Percentiles rank a stretch among this genome's conserved stretches.
These are phyloP conservation scores for Phoenoteleia sp. DNA, from an alignment of 2,888 invertebrate species.

Conservation along the genomic window DNA sequence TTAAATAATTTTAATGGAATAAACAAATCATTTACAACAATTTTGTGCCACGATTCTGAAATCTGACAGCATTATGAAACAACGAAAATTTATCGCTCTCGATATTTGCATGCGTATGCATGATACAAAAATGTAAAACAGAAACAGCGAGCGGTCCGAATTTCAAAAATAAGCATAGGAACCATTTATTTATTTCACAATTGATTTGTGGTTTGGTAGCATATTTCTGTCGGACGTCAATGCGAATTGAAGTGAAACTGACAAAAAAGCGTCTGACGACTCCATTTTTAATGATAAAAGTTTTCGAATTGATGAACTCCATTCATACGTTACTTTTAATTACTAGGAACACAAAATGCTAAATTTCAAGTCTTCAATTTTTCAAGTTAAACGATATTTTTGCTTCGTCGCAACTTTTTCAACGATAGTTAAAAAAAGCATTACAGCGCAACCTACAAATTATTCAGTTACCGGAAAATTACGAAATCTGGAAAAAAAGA, in stretches of 20 bases:
- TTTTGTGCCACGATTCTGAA: not conserved
- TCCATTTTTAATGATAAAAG: constrained; percentile 65
- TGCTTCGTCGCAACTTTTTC: constrained; percentile 16
- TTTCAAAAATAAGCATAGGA: constrained; percentile 65
- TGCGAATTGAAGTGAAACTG: constrained; percentile 56
- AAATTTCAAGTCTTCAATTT: constrained; percentile 31
- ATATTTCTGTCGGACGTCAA: constrained; percentile 58
- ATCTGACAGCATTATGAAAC: constrained; percentile 40
- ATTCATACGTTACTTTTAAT: constrained; percentile 58
- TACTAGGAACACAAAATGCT: constrained; percentile 31
- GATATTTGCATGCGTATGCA: constrained; percentile 32
- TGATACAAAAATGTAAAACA: constrained; percentile 30
- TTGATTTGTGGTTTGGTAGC: constrained; percentile 61
- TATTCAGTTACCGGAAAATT: constrained; percentile 52
- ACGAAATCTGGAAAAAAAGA: constrained; percentile 12
- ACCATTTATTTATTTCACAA: constrained; percentile 65
- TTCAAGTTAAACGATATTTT: constrained; percentile 32
- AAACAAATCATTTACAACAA: constrained; percentile 16
- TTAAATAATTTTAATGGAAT: not conserved
- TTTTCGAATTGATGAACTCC: constrained; percentile 56
- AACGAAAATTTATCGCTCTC: constrained; percentile 52
- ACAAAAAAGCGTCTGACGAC: constrained; percentile 53
- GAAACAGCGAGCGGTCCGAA: constrained; percentile 49
- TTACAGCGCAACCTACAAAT: constrained; percentile 28
- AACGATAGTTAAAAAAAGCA: constrained; percentile 24